These are phyloP conservation scores for Labroides dimidiatus DNA, from an alignment of 2,797 vertebrate genomes.

Conservation along the genomic window DNA sequence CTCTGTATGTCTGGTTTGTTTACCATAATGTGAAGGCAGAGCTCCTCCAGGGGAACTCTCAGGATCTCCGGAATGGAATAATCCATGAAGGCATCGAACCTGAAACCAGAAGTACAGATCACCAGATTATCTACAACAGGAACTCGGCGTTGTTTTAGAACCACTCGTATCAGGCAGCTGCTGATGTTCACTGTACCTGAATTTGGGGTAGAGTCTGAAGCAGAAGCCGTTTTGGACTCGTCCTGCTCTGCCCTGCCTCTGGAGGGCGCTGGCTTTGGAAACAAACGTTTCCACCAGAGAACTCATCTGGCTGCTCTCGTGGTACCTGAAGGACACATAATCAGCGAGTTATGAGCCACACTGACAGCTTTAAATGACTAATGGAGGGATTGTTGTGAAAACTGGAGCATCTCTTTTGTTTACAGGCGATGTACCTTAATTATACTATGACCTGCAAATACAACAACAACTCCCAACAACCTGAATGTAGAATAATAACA, in stretches of 20 bases:
- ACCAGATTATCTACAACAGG: background rate
- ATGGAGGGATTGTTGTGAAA: background rate
- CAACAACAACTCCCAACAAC: too few species aligned
- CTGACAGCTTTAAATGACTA: too few species aligned
- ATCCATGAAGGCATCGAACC: slow-evolving; percentile 93
- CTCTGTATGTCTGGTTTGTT: background rate
- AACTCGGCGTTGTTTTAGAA: background rate
- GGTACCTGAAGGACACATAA: slow-evolving; percentile 84
- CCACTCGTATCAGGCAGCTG: background rate
- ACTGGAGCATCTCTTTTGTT: too few species aligned
- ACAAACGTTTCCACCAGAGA: slow-evolving; percentile 97
- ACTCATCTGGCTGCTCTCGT: slow-evolving; percentile 99
- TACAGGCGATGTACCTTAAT: too few species aligned
- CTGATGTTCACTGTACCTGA: slow-evolving; percentile 80
- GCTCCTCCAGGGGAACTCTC: slow-evolving; percentile 96
- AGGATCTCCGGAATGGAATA: slow-evolving; percentile 97
- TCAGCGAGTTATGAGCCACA: too few species aligned
- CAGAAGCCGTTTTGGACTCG: slow-evolving; percentile 93
- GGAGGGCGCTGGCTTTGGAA: slow-evolving; percentile 97
- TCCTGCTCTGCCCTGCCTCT: slow-evolving; percentile 96
- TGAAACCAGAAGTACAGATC: slow-evolving; percentile 56
- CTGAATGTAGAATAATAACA: too few species aligned
- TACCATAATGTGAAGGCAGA: slow-evolving; percentile 99
- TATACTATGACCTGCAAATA: background rate
- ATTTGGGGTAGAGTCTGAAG: slow-evolving; percentile 93